A percentile compares a stretch with the other conserved stretches of the same genome.
These are phyloP conservation scores for Heliconius eleuchia DNA, from an alignment of 1,140 invertebrate species.

Conservation along the genomic window DNA sequence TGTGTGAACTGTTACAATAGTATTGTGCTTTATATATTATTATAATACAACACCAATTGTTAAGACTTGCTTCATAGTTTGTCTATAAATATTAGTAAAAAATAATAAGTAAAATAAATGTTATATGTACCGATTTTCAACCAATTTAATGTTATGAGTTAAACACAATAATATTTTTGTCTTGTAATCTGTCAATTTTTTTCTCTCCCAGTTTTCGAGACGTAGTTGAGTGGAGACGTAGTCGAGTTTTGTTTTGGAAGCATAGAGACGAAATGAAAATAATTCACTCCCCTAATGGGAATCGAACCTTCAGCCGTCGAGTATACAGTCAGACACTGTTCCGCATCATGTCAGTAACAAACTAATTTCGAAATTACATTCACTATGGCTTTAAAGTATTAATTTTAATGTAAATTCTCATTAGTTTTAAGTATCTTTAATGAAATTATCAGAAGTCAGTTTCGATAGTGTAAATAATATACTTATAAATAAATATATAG, in stretches of 20 bases:
- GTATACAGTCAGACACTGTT: too few species aligned
- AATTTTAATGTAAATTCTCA: slow-evolving; percentile 27
- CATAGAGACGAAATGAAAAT: too few species aligned
- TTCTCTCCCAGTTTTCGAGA: not conserved
- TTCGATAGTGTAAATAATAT: slow-evolving; percentile 59
- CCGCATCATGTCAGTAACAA: not conserved
- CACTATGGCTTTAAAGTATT: slow-evolving; percentile 24
- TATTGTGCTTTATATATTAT: slow-evolving; percentile 12
- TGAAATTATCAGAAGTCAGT: slow-evolving; percentile 45
- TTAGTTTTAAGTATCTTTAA: slow-evolving; percentile 39
- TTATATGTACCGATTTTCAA: not conserved
- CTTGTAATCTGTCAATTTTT: not conserved
- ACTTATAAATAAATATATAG: slow-evolving; percentile 42
- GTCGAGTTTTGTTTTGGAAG: too few species aligned
- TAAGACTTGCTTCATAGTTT: not conserved
- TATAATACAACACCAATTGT: not conserved
- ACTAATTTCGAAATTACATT: not conserved
- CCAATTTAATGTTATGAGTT: not conserved
- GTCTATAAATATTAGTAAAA: not conserved
- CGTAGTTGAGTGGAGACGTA: too few species aligned
- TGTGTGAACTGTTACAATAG: slow-evolving; percentile 7
- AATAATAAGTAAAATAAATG: not conserved
- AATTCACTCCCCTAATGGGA: too few species aligned
- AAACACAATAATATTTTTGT: not conserved
- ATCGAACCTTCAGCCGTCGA: too few species aligned